Evolutionary conservation across 2,113 vertebrate genomes (phyloP).

Genomic region (Pungitius pungitius): DNA sequence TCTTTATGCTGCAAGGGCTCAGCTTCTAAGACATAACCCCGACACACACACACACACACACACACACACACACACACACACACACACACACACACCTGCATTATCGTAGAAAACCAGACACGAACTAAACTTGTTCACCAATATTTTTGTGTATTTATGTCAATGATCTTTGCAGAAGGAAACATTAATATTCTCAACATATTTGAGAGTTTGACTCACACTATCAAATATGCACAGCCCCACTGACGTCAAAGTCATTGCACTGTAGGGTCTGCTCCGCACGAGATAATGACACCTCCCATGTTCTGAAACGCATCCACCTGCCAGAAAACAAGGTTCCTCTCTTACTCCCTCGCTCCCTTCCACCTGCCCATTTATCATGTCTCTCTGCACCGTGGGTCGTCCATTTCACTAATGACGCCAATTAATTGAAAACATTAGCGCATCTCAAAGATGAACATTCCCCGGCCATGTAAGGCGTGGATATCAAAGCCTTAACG

Average conservation of each 20-base stretch:
- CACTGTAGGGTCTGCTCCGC: slow-evolving; percentile 44
- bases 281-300: slow-evolving; percentile 42
- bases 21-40: not conserved
- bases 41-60: not conserved
- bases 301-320: slow-evolving; percentile 52
- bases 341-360: slow-evolving; percentile 37
- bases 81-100: no score
- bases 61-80: not conserved
- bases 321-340: slow-evolving; percentile 59
- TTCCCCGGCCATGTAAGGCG: slow-evolving; percentile 40
- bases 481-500: slow-evolving; percentile 69
- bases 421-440: slow-evolving; percentile 81
- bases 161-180: slow-evolving; percentile 1
- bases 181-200: slow-evolving; percentile 21
- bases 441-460: slow-evolving; percentile 74
- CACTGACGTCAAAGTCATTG: slow-evolving; percentile 40
- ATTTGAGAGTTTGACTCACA: slow-evolving; percentile 17
- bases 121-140: not conserved
- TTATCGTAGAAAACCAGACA: slow-evolving; percentile 9
- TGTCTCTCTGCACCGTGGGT: slow-evolving; percentile 61
- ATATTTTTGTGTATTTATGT: slow-evolving; percentile 10
- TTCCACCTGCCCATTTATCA: slow-evolving; percentile 70
- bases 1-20: slow-evolving; percentile 30
- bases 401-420: slow-evolving; percentile 77
- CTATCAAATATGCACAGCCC: not conserved